Percentiles rank a stretch among this genome's conserved stretches.
phyloP scores from a whole-genome alignment of 2,888 invertebrate genomes.

The Standfussiana lucernea region DNA sequence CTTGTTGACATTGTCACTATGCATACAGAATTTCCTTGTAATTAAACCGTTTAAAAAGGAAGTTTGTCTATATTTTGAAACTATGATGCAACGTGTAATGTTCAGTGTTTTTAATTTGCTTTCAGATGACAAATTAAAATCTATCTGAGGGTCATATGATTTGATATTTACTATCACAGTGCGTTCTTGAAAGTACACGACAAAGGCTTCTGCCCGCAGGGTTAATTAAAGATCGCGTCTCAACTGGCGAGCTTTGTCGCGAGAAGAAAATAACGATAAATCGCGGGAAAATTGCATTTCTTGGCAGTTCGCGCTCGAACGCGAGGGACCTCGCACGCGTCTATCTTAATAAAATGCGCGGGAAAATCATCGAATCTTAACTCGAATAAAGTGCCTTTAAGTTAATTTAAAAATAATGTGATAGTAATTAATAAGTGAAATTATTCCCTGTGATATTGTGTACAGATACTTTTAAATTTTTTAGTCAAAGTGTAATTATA shows the following conservation, averaged over 20 bases:
- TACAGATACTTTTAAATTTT: slow-evolving; percentile 62
- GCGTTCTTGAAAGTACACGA: slow-evolving; percentile 24
- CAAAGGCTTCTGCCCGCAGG: slow-evolving; percentile 48
- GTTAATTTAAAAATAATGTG: slow-evolving; percentile 60
- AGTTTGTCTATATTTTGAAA: not conserved
- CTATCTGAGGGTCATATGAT: not conserved
- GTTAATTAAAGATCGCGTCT: slow-evolving; percentile 51
- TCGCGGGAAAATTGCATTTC: slow-evolving; percentile 51
- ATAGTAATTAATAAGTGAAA: slow-evolving; percentile 64
- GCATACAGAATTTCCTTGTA: not conserved
- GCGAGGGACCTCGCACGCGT: slow-evolving; percentile 47
- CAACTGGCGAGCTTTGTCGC: slow-evolving; percentile 49
- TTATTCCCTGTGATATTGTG: slow-evolving; percentile 80
- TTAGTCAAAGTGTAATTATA: slow-evolving; percentile 65
- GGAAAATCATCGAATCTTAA: slow-evolving; percentile 49
- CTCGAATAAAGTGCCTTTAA: slow-evolving; percentile 57
- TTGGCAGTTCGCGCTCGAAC: slow-evolving; percentile 65
- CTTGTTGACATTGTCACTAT: slow-evolving; percentile 28
- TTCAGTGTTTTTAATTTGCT: not conserved
- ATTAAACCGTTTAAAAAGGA: not conserved
- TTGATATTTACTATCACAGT: slow-evolving; percentile 1
- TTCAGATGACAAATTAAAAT: not conserved
- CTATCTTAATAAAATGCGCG: slow-evolving; percentile 53
- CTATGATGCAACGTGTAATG: not conserved
- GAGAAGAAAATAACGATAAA: slow-evolving; percentile 61